Evolutionary conservation across 2,113 vertebrate species (phyloP), one percentile per base, ranked within the genome.

Genomic region (Chroicocephalus ridibundus): DNA sequence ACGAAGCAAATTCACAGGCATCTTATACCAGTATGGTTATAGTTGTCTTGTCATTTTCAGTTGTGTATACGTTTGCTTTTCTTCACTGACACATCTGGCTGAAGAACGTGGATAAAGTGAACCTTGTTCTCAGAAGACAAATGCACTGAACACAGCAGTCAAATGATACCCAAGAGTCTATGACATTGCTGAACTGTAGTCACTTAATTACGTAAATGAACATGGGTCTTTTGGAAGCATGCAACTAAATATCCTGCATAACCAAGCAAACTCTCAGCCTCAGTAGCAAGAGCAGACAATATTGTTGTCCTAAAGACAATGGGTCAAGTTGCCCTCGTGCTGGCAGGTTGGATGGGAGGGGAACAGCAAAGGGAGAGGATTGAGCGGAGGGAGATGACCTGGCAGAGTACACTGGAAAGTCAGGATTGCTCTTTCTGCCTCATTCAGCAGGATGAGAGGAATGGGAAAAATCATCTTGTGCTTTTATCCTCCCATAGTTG

Each of bases 291-390:
- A 94, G 19, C 42, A 58, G 51, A 13, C 31, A 52, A 11, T 64
- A 24, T 18, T 32, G 20, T 14, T 93, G 22, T 31, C 36, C 38
- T 38, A 10, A 66, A 54, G 22, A 22, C 0, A 3, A 13, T 34
- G 42, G n/a, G 5, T 76, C 1, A 1, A 52, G 51, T n/a, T 90
- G 31, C 17, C 31, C 12, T 78, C 0, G 0, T 27, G 3, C 26
- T 66, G 15, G 22, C 29, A 36, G 34, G 25, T 29, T 75, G 76
- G 44, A 27, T 61, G 38, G 7, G 19, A 78, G 57, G 24, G 9
- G 22, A 58, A 17, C 24, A 17, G 13, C 5, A 55, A 46, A 51
- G 42, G 42, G n/a, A 64, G 36, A 21, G 26, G 38, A 32, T 4
- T 46, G 19, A 57, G 51, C 5, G 18, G 47, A 20, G 36, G 34